These are phyloP conservation scores for Emmelina monodactyla DNA, from an alignment of 2,888 invertebrate genomes.

Conservation along the genomic window DNA sequence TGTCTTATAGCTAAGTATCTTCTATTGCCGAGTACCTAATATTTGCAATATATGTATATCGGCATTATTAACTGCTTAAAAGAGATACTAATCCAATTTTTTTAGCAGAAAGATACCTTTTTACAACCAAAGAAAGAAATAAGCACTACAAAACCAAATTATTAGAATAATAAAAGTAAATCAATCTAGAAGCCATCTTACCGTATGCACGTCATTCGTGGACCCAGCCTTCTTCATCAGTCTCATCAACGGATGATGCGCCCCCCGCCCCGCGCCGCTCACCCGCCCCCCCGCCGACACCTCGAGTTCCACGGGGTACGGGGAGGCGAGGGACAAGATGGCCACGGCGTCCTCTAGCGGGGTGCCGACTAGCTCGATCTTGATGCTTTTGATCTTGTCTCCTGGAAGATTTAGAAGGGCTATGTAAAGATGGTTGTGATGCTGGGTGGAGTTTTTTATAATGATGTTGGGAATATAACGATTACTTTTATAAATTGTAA, in stretches of 20 bases:
- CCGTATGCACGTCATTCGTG: constrained; percentile 76
- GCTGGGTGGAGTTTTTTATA: not conserved
- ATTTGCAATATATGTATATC: too few species aligned
- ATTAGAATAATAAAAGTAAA: too few species aligned
- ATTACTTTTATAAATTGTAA: too few species aligned
- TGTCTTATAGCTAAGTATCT: too few species aligned
- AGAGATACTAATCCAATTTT: too few species aligned
- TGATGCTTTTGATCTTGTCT: constrained; percentile 86
- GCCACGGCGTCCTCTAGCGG: constrained; percentile 91
- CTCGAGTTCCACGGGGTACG: constrained; percentile 85
- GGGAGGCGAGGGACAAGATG: constrained; percentile 89
- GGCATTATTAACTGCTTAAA: too few species aligned
- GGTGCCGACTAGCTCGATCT: constrained; percentile 87
- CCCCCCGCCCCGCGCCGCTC: constrained; percentile 55
- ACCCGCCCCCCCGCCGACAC: constrained; percentile 62
- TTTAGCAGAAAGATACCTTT: too few species aligned
- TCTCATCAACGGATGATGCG: constrained; percentile 80
- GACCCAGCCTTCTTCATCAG: constrained; percentile 80
- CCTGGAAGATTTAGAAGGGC: constrained; percentile 60
- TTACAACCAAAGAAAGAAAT: too few species aligned
- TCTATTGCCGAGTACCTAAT: too few species aligned
- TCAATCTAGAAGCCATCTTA: too few species aligned
- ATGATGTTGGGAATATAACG: too few species aligned
- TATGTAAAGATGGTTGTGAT: not conserved
- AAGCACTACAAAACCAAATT: too few species aligned